Base-by-base conservation (phyloP, 1,140 invertebrate species). In the Drosophila lowei region DNA sequence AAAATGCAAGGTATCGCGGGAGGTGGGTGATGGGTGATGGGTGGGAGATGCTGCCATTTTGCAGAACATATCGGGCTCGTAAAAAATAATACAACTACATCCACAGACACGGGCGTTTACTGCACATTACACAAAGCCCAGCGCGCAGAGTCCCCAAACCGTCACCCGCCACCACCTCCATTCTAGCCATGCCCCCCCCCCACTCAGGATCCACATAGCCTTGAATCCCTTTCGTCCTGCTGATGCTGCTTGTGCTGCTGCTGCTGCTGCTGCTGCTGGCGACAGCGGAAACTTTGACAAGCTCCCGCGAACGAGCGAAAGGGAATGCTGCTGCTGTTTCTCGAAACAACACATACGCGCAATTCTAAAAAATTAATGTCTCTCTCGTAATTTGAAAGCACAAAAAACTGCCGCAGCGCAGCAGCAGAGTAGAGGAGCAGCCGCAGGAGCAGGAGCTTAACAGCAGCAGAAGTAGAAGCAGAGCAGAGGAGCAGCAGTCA, bases 281-380 rank as follows among this genome's bases (percentile, higher is more conserved):
- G 41, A 30, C 30, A 42, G 6, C 43, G 57, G 70, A 77, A 79
- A 79, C 74, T 79, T 80, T 73, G 72, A 77, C 58, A 79, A 64
- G 59, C 72, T 61, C 15, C 38, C 8, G 13, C 53, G 23, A 38
- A 15, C 48, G 25, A 4, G 13, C 53, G 41, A 38, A 15, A 25
- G 25, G 49, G 28, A 52, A 34, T 8, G 49, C 49, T 30, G 49
- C 49, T 34, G 34, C 34, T 11, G 34, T 16, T 59, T n/a, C 48
- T 55, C 58, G 48, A 30, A 30, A 30, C 30, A 30, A 72, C 63
- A 76, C 80, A 80, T 85, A 86, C 78, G 77, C 81, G 77, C 75
- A 75, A 88, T 88, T 88, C 80, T 83, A 89, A 86, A 90, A 90
- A 89, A 90, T 90, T 86, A 90, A 86, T 89, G 80, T 86, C 80